Evolutionary conservation across 2,888 invertebrate genomes (phyloP).

Genomic region (Euplagia quadripunctaria): DNA sequence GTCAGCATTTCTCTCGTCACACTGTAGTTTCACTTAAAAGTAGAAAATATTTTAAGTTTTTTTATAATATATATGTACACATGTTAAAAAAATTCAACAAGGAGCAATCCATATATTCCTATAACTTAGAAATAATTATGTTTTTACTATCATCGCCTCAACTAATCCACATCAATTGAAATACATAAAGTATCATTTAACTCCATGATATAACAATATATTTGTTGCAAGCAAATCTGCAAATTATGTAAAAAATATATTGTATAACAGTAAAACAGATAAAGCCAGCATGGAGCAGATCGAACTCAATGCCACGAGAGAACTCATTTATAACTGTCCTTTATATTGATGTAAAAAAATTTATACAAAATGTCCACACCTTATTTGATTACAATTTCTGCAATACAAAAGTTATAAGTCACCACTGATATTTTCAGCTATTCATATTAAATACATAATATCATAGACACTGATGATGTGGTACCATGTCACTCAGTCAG

Average conservation of each 20-base stretch:
- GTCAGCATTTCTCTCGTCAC: slow-evolving; percentile 83
- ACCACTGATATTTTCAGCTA: slow-evolving; percentile 71
- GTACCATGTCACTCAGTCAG: slow-evolving; percentile 72
- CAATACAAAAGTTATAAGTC: slow-evolving; percentile 82
- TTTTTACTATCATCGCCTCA: slow-evolving; percentile 43
- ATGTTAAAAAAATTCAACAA: slow-evolving; percentile 73
- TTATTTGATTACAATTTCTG: slow-evolving; percentile 80
- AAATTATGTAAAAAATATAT: slow-evolving; percentile 37
- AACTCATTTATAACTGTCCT: slow-evolving; percentile 75
- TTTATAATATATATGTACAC: slow-evolving; percentile 78
- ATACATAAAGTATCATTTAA: slow-evolving; percentile 44
- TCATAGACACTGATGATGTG: slow-evolving; percentile 69
- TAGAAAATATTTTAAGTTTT: slow-evolving; percentile 74
- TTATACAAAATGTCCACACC: slow-evolving; percentile 85
- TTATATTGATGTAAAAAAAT: slow-evolving; percentile 80
- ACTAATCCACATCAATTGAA: slow-evolving; percentile 39
- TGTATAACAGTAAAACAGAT: slow-evolving; percentile 33
- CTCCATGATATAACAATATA: slow-evolving; percentile 48
- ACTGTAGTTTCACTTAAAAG: slow-evolving; percentile 84
- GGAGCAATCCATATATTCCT: slow-evolving; percentile 63
- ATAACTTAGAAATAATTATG: slow-evolving; percentile 58
- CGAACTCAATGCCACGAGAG: slow-evolving; percentile 84
- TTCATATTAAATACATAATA: slow-evolving; percentile 56
- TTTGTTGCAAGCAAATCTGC: slow-evolving; percentile 37
- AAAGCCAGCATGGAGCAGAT: slow-evolving; percentile 54